Evolutionary conservation across 1,140 invertebrate species (phyloP), one percentile per base, ranked within the genome.

Genomic region (Sminthurinus signatus): DNA sequence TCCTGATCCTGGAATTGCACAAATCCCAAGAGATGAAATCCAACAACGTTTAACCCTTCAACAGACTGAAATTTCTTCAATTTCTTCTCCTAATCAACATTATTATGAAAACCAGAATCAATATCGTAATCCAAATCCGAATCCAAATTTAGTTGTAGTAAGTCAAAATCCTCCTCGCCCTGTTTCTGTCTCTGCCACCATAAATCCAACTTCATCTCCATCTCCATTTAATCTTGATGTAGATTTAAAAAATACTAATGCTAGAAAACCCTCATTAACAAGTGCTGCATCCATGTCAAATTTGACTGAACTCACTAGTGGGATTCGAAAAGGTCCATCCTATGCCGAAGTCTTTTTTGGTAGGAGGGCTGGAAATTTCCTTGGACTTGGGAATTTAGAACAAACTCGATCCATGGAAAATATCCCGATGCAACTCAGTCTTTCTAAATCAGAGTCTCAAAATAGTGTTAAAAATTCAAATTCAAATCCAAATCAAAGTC

Each of bases 301-400:
- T 62, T 29, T 67, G 60, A 46, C 50, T n/a, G 21, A 8, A 48
- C 8, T 48, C 10, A 19, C 10, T 23, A 60, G 28, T 29, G 44
- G 28, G 25, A 31, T 39, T 21, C 28, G 58, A 8, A 21, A 55
- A 17, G 61, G 65, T 54, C 65, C 59, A 28, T 64, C 62, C 19
- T 64, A 64, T 58, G 62, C 62, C 15, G 62, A 64, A 58, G 56
- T 59, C 12, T 64, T 64, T 51, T 59, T 64, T 51, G 55, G 62
- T 0, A 29, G 14, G n/a, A 14, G 50, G 14, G 27, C 14, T 4
- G 5, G 10, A 10, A 5, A 8, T 19, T 19, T 8, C 19, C n/a
- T 52, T 8, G 25, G 14, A 28, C 19, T 21, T 4, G 44, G n/a
- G 8, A 8, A n/a, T n/a, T 25, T 25, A 25, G 50, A 52, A 52